These are phyloP conservation scores for Seira musarum DNA, from an alignment of 2,888 invertebrate genomes.

Conservation along the genomic window DNA sequence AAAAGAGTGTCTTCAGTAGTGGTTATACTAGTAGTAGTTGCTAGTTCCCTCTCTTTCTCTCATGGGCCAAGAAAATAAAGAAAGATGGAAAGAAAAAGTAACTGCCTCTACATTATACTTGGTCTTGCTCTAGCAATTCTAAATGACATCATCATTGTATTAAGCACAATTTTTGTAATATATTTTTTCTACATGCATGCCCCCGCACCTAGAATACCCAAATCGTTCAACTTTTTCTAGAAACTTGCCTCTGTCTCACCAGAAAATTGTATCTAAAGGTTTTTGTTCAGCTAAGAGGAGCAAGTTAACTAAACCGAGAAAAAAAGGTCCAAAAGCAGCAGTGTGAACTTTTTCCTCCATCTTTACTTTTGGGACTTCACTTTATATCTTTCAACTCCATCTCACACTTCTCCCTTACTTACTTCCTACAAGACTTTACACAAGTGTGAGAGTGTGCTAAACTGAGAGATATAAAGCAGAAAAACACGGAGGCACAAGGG, in stretches of 20 bases:
- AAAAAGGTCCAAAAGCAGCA: background rate
- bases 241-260: too few species aligned
- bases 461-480: background rate
- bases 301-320: too few species aligned
- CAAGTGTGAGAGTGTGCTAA: too few species aligned
- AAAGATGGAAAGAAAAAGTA: slow-evolving; percentile 3
- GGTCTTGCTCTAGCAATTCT: background rate
- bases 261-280: background rate
- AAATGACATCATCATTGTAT: slow-evolving; percentile 23
- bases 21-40: too few species aligned
- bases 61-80: slow-evolving; percentile 13
- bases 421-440: too few species aligned
- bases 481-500: slow-evolving; percentile 1
- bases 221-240: slow-evolving; percentile 12
- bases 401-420: background rate
- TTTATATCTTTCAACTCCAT: slow-evolving; percentile 33
- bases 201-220: too few species aligned
- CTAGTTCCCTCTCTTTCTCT: slow-evolving; percentile 14
- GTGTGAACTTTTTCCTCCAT: slow-evolving; percentile 29
- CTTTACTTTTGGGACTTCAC: slow-evolving; percentile 23
- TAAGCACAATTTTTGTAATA: background rate
- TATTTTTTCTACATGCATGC: too few species aligned
- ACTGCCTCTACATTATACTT: background rate
- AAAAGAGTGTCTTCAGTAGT: too few species aligned
- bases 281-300: background rate